Conservation (phyloP, 2,797 vertebrate species). For the Sandelia bainsii region DNA sequence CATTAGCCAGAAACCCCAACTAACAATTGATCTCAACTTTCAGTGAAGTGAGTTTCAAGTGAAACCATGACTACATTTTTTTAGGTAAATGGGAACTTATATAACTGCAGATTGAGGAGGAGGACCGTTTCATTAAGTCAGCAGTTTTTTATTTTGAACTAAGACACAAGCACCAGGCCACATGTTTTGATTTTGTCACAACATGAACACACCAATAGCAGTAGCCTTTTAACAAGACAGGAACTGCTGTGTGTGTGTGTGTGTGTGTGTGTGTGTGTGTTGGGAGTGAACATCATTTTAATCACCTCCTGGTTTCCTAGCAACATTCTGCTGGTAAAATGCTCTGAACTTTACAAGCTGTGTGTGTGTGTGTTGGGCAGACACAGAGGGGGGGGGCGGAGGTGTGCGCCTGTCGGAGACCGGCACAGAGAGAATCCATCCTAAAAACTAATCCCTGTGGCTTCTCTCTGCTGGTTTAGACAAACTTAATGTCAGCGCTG, state of each 20-base stretch:
- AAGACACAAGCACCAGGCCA: slow-evolving; percentile 8
- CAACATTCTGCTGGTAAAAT: slow-evolving; percentile 69
- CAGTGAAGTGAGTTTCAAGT: not conserved
- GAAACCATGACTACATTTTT: slow-evolving; percentile 18
- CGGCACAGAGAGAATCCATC: slow-evolving; percentile 31
- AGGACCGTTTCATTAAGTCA: slow-evolving; percentile 24
- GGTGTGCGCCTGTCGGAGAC: slow-evolving; percentile 18
- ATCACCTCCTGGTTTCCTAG: slow-evolving; percentile 72
- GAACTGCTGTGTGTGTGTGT: slow-evolving; percentile 28
- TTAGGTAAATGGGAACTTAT: not conserved
- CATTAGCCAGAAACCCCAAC: slow-evolving; percentile 10
- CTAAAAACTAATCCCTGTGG: slow-evolving; percentile 30
- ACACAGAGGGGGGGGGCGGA: slow-evolving; percentile 13
- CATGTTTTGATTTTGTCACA: slow-evolving; percentile 55
- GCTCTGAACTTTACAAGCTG: slow-evolving; percentile 66
- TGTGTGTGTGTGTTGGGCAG: slow-evolving; percentile 10
- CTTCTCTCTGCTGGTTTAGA: not conserved
- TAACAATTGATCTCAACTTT: not conserved
- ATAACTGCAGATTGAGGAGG: not conserved
- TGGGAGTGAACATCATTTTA: slow-evolving; percentile 47
- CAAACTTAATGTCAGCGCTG: slow-evolving; percentile 8
- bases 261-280: slow-evolving; percentile 29
- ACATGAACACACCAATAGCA: slow-evolving; percentile 24
- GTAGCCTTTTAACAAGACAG: slow-evolving; percentile 40
- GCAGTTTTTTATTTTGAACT: slow-evolving; percentile 11